These are phyloP conservation scores for Exaiptasia diaphana DNA, from an alignment of 64 coral and sea anemone genomes.

Conservation along the genomic window DNA sequence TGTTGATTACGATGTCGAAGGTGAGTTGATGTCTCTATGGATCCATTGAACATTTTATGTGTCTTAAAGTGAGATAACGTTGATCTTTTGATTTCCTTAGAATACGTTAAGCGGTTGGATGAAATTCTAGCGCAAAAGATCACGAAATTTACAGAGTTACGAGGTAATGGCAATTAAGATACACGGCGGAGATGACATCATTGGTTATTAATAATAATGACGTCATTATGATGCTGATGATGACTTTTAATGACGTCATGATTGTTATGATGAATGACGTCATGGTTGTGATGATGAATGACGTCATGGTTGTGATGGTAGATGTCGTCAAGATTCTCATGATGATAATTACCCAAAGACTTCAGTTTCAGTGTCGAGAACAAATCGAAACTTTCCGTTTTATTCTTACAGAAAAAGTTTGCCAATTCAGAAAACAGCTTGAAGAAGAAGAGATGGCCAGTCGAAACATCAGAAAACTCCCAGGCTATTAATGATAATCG, in stretches of 20 bases:
- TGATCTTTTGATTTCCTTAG: conserved; percentile 1
- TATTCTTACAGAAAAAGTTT: conserved; percentile 73
- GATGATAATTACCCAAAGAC: too few species aligned
- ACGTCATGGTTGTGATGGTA: too few species aligned
- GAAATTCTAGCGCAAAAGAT: conserved; percentile 86
- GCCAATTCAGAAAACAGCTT: conserved; percentile 73
- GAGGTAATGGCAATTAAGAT: conserved; percentile 56
- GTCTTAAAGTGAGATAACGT: not conserved
- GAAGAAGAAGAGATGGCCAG: conserved; percentile 96
- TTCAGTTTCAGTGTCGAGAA: too few species aligned
- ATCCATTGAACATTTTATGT: too few species aligned
- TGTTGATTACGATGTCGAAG: conserved; percentile 87
- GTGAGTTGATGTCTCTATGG: not conserved
- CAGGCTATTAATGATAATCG: conserved; percentile 70
- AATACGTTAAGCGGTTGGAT: conserved; percentile 84
- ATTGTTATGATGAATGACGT: too few species aligned
- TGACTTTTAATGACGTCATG: too few species aligned
- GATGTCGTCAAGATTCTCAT: too few species aligned
- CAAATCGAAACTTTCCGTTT: too few species aligned
- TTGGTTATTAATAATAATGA: too few species aligned
- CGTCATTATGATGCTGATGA: too few species aligned
- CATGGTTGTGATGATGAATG: too few species aligned
- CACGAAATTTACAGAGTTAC: conserved; percentile 81
- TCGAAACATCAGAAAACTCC: conserved; percentile 78
- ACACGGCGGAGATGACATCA: too few species aligned